A percentile compares a stretch with the other conserved stretches of the same genome.
Conservation (phyloP, 2,113 vertebrate species). For the Sorex fumeus region DNA sequence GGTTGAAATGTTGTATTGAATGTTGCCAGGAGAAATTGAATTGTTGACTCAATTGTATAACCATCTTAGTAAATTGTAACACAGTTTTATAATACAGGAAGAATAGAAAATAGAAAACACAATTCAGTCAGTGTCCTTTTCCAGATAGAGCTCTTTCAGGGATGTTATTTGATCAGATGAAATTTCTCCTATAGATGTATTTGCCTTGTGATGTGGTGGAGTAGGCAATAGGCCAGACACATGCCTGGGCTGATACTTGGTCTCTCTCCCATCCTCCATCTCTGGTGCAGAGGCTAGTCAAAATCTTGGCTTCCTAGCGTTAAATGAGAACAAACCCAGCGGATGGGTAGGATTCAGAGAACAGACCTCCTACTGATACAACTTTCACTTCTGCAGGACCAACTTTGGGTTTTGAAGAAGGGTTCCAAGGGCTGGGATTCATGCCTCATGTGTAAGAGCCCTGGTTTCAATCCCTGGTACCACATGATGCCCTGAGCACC, state of each 20-base stretch:
- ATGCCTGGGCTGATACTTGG: neutral
- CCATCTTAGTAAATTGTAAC: neutral
- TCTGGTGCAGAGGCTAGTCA: neutral
- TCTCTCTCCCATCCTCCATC: neutral
- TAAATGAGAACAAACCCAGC: neutral
- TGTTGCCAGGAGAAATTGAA: conserved; percentile 49
- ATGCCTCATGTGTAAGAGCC: too few species aligned
- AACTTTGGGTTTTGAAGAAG: too few species aligned
- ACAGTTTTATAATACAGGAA: conserved; percentile 9
- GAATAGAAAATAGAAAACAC: neutral
- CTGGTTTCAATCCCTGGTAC: too few species aligned
- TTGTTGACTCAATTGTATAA: neutral
- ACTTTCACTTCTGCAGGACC: too few species aligned
- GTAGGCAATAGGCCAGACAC: neutral
- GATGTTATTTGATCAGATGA: neutral
- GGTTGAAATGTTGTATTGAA: conserved; percentile 59
- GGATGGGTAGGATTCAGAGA: neutral
- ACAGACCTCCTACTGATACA: neutral
- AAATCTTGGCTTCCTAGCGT: neutral
- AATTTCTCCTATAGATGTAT: neutral
- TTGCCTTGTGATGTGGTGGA: conserved; percentile 11
- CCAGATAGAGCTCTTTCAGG: conserved; percentile 9
- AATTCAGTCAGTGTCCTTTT: neutral
- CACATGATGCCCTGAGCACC: too few species aligned
- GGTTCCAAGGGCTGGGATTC: too few species aligned